Evolutionary conservation across 1,140 invertebrate genomes (phyloP), one percentile per base, ranked within the genome.

Genomic region (Lasioglossum albipes): DNA sequence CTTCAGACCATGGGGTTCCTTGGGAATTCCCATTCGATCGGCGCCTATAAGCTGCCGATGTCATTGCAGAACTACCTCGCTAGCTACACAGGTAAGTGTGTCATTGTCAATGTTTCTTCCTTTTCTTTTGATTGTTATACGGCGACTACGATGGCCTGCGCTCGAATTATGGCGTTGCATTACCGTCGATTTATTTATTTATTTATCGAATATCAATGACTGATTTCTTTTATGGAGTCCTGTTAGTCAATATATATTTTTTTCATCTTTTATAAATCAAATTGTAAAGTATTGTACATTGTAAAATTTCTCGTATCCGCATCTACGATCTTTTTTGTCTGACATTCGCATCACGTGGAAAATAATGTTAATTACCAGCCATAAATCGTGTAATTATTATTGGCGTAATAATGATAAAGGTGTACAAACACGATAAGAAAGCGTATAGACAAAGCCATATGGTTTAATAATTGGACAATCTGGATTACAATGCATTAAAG

Each of bases 1-100:
- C 74, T 93, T 6, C 92, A 93, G 71, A 87, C 91, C 5, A 87
- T 91, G 84, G 91, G 91, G 45, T 87, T 90, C n/a, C 74, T 92
- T 22, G 90, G 91, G 7, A 86, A 88, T 0, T 82, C 86, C 0
- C 76, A 91, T 62, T 83, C 84, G 2, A 89, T 90, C 20, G 84
- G 81, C 7, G 89, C 88, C 22, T 82, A 88, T 64, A 90, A 89
- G 81, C 18, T 92, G 18, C 85, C 89, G 18, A 71, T 75, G 6
- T 85, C 88, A 7, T 13, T 90, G 61, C 88, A 90, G 10, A 90
- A 89, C 71, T 87, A 89, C 16, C 71, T 90, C 20, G 72, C 83
- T 18, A 81, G 64, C 64, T 84, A 85, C 9, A 81, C 67, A 13
- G 83, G 86, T 84, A 81, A 77, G 54, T 62, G 6, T 0, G 59